These are phyloP conservation scores for Hypolimnas misippus DNA, from an alignment of 2,888 invertebrate genomes.

Conservation along the genomic window DNA sequence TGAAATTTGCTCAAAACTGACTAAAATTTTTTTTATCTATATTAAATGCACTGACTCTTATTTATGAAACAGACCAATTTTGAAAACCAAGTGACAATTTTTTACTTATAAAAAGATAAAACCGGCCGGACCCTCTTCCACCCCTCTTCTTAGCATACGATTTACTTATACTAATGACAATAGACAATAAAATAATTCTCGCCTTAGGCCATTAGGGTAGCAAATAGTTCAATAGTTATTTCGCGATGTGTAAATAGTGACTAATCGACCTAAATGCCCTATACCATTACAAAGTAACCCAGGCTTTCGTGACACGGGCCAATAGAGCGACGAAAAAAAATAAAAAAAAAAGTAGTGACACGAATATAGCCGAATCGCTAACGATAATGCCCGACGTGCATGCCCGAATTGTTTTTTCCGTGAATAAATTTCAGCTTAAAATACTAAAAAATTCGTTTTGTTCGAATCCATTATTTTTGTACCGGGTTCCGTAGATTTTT, in stretches of 20 bases:
- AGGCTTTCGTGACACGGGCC: constrained; percentile 55
- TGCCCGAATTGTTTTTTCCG: constrained; percentile 46
- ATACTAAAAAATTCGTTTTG: constrained; percentile 8
- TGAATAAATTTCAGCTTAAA: constrained; percentile 39
- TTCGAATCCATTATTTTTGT: neutral
- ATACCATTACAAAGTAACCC: constrained; percentile 25
- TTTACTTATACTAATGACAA: no score
- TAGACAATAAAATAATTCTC: no score
- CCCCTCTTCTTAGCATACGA: no score
- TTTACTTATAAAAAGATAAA: no score
- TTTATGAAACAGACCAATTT: no score
- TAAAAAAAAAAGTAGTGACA: constrained; percentile 48
- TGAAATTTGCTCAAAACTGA: no score
- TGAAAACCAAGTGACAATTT: no score
- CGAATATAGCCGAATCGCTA: constrained; percentile 41
- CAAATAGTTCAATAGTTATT: constrained; percentile 9
- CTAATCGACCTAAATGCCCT: constrained; percentile 26
- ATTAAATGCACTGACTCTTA: no score
- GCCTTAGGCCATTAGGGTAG: no score
- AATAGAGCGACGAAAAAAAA: constrained; percentile 52
- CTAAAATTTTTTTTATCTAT: no score
- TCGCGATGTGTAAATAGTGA: constrained; percentile 35
- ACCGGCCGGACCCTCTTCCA: no score
- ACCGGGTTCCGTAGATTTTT: neutral
- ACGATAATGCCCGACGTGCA: constrained; percentile 47